Conservation (phyloP, 2,113 vertebrate genomes). For the Larimichthys crocea region DNA sequence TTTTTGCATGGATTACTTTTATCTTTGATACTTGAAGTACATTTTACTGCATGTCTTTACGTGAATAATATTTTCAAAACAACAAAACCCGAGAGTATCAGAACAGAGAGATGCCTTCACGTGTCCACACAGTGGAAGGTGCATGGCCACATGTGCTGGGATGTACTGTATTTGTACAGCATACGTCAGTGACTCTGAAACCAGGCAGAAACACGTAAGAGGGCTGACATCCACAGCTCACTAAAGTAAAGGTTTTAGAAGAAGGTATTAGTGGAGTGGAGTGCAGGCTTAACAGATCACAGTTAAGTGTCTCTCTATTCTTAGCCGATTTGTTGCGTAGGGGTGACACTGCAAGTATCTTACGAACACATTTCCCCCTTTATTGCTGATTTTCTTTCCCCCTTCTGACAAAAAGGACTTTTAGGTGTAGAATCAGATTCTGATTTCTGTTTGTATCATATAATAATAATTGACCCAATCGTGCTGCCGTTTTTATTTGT, state of each 20-base stretch:
- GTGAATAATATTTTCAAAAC: neutral
- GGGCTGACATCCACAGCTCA: conserved; percentile 8
- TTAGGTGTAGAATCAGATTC: neutral
- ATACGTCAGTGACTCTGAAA: conserved; percentile 33
- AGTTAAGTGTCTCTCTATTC: conserved; percentile 61
- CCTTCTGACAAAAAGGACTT: neutral
- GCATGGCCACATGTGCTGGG: neutral
- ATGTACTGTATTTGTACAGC: conserved; percentile 34
- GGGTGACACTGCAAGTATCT: conserved; percentile 37
- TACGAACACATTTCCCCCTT: neutral
- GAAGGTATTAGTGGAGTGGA: conserved; percentile 48
- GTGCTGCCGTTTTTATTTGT: neutral
- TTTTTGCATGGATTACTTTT: neutral
- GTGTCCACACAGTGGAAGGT: neutral
- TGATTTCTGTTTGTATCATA: neutral
- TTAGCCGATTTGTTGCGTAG: conserved; percentile 34
- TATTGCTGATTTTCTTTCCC: neutral
- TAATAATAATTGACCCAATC: neutral
- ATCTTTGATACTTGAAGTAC: neutral
- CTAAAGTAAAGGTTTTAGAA: conserved; percentile 61
- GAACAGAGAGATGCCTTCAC: neutral
- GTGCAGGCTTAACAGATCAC: conserved; percentile 65
- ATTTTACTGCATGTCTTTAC: neutral
- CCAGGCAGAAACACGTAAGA: conserved; percentile 34
- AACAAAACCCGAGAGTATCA: neutral